Evolutionary conservation across 2,888 invertebrate genomes (phyloP), one percentile per base, ranked within the genome.

Genomic region (Erebia palarica): DNA sequence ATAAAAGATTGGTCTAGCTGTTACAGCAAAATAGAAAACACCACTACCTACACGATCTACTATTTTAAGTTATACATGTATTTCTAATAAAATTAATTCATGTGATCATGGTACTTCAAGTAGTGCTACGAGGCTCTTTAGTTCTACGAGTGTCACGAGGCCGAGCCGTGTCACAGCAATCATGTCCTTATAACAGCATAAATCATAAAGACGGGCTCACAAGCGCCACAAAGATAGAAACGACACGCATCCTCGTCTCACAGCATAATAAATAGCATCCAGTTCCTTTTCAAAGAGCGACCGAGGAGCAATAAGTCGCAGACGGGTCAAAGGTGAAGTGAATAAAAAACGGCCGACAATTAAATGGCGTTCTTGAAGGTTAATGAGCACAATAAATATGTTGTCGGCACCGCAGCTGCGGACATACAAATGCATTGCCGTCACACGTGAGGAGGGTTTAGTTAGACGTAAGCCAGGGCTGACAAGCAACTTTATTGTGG

Each of bases 331-430:
- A 92, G 93, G 92, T 93, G 92, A 92, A 85, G 86, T 91, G 91
- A 90, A 92, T 93, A 92, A 93, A 93, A 93, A 93, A 93, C 92
- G 91, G 89, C 90, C 91, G 88, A 93, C 93, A 92, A 93, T 93
- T 93, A 93, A 92, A 93, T 92, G 91, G 92, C 91, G 92, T 91
- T 92, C 92, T 92, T 90, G 90, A 93, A 93, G 93, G 93, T 92
- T 92, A 93, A 93, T 93, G 92, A 93, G 92, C 87, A 92, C 90
- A 91, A 92, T 93, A 92, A 92, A 92, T 92, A 92, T 92, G 92
- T 92, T 92, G 92, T 92, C 93, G 93, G 92, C 91, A 89, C 88
- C 87, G 88, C 92, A 92, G 92, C 92, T 92, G 92, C 90, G 86
- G 87, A 90, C 90, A 89, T 90, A 92, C 88, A 91, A 91, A 91